Percentiles rank a stretch among this genome's conserved stretches.
Evolutionary conservation across 2,113 vertebrate species (phyloP).

Genomic region (Egretta garzetta): DNA sequence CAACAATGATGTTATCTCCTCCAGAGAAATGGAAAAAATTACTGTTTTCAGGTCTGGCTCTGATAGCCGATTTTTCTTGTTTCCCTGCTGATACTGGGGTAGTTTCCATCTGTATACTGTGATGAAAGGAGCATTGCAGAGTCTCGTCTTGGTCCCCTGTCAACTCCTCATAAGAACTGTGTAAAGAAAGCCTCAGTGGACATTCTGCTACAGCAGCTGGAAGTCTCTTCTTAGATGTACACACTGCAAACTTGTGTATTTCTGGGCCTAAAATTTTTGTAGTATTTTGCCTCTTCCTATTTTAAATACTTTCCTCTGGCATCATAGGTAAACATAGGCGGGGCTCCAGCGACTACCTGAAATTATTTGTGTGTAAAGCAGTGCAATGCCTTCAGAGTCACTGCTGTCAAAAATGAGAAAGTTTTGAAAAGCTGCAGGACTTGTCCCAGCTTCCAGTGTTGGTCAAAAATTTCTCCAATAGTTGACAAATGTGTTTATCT

Average conservation of each 20-base stretch:
- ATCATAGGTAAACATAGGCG: background rate
- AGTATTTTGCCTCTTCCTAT: background rate
- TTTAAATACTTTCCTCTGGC: background rate
- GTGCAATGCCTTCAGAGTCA: background rate
- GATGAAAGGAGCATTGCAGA: background rate
- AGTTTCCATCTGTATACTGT: background rate
- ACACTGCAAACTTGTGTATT: background rate
- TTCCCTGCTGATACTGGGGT: background rate
- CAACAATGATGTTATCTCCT: background rate
- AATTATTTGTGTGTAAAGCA: background rate
- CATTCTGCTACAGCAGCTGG: background rate
- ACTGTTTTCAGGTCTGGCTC: background rate
- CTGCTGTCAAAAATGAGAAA: background rate
- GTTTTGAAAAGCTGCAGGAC: background rate
- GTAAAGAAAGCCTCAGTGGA: background rate
- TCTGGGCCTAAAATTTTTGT: background rate
- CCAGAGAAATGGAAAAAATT: background rate
- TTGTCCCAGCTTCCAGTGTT: background rate
- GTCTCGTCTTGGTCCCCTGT: background rate
- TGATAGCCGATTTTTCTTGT: background rate
- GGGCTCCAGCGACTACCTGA: background rate
- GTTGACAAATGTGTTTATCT: conserved; percentile 35
- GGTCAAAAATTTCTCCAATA: background rate
- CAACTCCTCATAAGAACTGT: background rate
- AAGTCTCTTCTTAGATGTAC: background rate